phyloP scores from a whole-genome alignment of 2,113 vertebrate species.

The Platichthys stellatus region DNA sequence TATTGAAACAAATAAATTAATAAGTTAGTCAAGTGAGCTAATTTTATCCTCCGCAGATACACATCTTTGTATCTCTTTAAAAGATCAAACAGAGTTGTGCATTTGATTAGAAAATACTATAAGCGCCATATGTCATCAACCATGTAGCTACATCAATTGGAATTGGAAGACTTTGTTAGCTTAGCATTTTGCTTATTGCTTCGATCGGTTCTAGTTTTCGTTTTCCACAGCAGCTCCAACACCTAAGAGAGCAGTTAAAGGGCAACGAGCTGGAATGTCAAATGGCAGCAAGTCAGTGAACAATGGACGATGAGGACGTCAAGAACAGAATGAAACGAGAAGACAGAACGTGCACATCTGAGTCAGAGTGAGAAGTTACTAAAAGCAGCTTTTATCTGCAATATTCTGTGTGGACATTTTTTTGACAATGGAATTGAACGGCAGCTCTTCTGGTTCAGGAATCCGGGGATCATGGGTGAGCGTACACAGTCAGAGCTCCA shows the following conservation, averaged over 20 bases:
- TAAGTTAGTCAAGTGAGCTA: constrained; percentile 94
- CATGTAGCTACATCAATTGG: constrained; percentile 51
- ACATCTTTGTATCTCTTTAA: constrained; percentile 53
- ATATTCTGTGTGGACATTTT: too few species aligned
- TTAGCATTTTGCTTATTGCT: constrained; percentile 76
- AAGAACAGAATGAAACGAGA: constrained; percentile 51
- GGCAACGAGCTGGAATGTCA: constrained; percentile 76
- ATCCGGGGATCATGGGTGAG: too few species aligned
- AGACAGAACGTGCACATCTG: constrained; percentile 77
- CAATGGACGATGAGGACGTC: constrained; percentile 43
- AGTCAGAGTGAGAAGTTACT: constrained; percentile 46
- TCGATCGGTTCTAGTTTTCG: constrained; percentile 52
- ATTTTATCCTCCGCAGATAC: constrained; percentile 68
- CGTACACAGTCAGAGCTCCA: too few species aligned
- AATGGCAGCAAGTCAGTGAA: constrained; percentile 75
- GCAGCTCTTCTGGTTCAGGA: too few species aligned
- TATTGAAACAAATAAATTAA: constrained; percentile 96
- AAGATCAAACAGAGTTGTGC: constrained; percentile 70
- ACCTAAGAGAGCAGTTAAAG: constrained; percentile 63
- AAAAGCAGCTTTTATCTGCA: too few species aligned
- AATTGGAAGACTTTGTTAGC: constrained; percentile 74
- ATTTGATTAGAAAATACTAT: constrained; percentile 66
- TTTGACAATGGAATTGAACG: too few species aligned
- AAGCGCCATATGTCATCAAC: constrained; percentile 46
- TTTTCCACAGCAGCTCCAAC: constrained; percentile 65